Base-by-base conservation (phyloP, 2,888 invertebrate species). In the Vanessa cardui region DNA sequence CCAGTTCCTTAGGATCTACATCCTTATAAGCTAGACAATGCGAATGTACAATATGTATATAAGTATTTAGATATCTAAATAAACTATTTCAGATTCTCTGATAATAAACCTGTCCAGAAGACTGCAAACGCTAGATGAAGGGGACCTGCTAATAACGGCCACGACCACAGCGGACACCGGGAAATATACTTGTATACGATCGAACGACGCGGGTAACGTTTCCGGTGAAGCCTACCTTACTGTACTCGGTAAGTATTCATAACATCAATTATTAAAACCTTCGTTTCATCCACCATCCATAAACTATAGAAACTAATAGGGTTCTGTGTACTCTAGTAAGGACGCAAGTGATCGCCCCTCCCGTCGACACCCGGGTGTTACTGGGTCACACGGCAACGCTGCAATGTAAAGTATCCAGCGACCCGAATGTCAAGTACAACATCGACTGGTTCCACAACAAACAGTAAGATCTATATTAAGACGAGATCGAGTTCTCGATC, bases 381-480 rank as follows among this genome's bases (percentile, higher is more conserved):
- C 94, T 99, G 71, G 99, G 99, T 26, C 96, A 98, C 77, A 98
- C 97, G 62, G 98, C 99, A 16, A 96, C 97, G 58, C 92, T 99
- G 74, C 98, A 98, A 83, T 99, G 99, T 91, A 97, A 97, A 92
- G 97, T 99, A 70, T 97, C 97, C 47, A 97, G 97, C 80, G 99
- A 99, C 89, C 96, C 97, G 58, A 96, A 96, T 73, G 97, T 98
- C 54, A 96, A 96, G 66, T 98, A 95, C 85, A 96, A 96, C 82
- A 95, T 98, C 74, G 96, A 96, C 81, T 98, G 98, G 98, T 97
- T 96, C 86, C 97, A 97, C 80, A 96, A 97, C 84, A 95, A 96
- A 82, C 96, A 96, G 96, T 96, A 88, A 93, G 95, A 94, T 74
- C 72, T 66, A 62, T 47, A 64, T 64, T 60, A 61, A 49, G n/a